Evolutionary conservation across 2,888 invertebrate species (phyloP).

Genomic region (Glaucopsyche alexis): DNA sequence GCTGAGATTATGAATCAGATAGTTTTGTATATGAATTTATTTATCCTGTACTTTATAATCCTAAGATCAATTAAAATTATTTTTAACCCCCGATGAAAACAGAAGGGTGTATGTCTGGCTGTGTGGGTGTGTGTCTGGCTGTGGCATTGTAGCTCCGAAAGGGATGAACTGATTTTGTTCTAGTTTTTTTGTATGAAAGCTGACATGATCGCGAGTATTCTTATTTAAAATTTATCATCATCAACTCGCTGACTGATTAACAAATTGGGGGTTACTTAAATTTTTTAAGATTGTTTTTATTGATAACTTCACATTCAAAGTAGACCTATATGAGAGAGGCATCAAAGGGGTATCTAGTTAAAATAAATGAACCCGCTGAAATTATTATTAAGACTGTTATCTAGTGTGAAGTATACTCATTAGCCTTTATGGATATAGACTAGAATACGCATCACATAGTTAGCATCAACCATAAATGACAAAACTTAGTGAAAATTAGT

Average conservation of each 20-base stretch:
- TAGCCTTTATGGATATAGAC: constrained; percentile 28
- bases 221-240: too few species aligned
- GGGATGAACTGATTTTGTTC: too few species aligned
- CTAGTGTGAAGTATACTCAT: constrained; percentile 29
- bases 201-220: too few species aligned
- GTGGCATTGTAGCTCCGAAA: too few species aligned
- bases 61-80: neutral
- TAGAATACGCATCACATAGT: constrained; percentile 22
- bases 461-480: neutral
- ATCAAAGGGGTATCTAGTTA: neutral
- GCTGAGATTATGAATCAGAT: neutral
- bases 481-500: neutral
- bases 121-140: too few species aligned
- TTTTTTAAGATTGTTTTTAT: too few species aligned
- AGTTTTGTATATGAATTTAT: neutral
- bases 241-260: too few species aligned
- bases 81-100: too few species aligned
- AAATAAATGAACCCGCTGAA: neutral
- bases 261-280: too few species aligned
- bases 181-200: too few species aligned
- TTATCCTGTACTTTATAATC: neutral
- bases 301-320: too few species aligned
- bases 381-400: constrained; percentile 27
- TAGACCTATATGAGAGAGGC: neutral
- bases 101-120: too few species aligned